A percentile compares a stretch with the other conserved stretches of the same genome.
These are phyloP conservation scores for Trematocara unimaculatum DNA, from an alignment of 2,113 vertebrate genomes.

Conservation along the genomic window DNA sequence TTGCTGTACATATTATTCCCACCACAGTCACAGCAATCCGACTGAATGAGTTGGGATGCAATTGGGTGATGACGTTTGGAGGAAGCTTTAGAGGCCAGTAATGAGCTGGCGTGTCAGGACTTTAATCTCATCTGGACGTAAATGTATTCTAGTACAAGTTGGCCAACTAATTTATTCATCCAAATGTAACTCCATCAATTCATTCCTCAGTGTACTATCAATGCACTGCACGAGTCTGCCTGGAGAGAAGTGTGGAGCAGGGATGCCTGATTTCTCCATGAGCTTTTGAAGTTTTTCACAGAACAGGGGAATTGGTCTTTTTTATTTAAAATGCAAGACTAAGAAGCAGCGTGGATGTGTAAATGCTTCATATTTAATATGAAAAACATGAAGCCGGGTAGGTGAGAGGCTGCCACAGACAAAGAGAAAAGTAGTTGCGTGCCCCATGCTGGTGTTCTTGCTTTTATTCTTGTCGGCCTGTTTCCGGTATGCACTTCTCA, in stretches of 20 bases:
- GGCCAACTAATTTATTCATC: constrained; percentile 55
- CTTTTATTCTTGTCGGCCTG: constrained; percentile 42
- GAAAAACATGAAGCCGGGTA: constrained; percentile 40
- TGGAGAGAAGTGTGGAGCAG: background rate
- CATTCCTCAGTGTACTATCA: constrained; percentile 16
- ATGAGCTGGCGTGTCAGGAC: constrained; percentile 41
- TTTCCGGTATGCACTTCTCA: constrained; percentile 67
- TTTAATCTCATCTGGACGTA: constrained; percentile 55
- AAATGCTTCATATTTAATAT: constrained; percentile 70
- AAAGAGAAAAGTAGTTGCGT: constrained; percentile 28
- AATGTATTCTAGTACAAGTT: constrained; percentile 52
- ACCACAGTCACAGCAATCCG: background rate
- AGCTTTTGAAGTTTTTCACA: background rate
- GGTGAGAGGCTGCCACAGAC: constrained; percentile 29
- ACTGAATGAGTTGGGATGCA: constrained; percentile 29
- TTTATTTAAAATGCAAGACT: constrained; percentile 7
- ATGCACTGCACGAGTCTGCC: background rate
- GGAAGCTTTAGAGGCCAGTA: constrained; percentile 21
- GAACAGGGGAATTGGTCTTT: background rate
- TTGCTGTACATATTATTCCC: constrained; percentile 40
- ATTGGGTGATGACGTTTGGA: constrained; percentile 24
- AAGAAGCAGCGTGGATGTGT: constrained; percentile 28
- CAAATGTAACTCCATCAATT: constrained; percentile 44
- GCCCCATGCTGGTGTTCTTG: constrained; percentile 14
- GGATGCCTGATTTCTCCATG: background rate